Percentiles rank a stretch among this genome's conserved stretches.
Conservation (phyloP, 2,113 vertebrate species). For the Argyrosomus japonicus region DNA sequence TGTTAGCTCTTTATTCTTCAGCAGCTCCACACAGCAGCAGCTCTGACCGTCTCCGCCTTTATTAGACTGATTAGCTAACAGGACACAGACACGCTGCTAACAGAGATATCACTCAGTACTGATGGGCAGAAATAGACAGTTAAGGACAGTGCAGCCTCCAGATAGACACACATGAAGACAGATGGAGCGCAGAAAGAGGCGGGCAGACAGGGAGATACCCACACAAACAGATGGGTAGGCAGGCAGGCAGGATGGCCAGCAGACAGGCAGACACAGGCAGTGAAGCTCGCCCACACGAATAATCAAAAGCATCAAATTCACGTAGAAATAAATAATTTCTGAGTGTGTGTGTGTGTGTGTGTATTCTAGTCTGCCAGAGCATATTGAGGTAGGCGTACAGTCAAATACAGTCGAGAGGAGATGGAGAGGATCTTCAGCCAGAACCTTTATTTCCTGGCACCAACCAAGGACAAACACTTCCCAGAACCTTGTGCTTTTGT, state of each 20-base stretch:
- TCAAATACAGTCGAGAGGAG: constrained; percentile 65
- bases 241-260: constrained; percentile 18
- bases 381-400: constrained; percentile 68
- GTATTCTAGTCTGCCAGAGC: constrained; percentile 51
- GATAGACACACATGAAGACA: constrained; percentile 58
- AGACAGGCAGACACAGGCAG: constrained; percentile 42
- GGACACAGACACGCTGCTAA: constrained; percentile 70
- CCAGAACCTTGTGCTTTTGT: constrained; percentile 40
- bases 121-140: constrained; percentile 66
- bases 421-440: constrained; percentile 48
- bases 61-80: constrained; percentile 71
- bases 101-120: constrained; percentile 71
- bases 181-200: constrained; percentile 58
- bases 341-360: constrained; percentile 39
- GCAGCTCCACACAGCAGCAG: constrained; percentile 48
- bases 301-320: constrained; percentile 68
- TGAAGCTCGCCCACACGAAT: constrained; percentile 51
- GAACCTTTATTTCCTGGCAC: constrained; percentile 61
- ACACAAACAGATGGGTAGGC: constrained; percentile 65
- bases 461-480: constrained; percentile 44
- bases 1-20: constrained; percentile 45
- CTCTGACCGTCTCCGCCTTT: constrained; percentile 51
- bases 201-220: constrained; percentile 29
- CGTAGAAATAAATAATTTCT: constrained; percentile 64
- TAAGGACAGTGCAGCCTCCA: constrained; percentile 63